Evolutionary conservation across 2,113 vertebrate genomes (phyloP).

Genomic region (Nesospiza acunhae): DNA sequence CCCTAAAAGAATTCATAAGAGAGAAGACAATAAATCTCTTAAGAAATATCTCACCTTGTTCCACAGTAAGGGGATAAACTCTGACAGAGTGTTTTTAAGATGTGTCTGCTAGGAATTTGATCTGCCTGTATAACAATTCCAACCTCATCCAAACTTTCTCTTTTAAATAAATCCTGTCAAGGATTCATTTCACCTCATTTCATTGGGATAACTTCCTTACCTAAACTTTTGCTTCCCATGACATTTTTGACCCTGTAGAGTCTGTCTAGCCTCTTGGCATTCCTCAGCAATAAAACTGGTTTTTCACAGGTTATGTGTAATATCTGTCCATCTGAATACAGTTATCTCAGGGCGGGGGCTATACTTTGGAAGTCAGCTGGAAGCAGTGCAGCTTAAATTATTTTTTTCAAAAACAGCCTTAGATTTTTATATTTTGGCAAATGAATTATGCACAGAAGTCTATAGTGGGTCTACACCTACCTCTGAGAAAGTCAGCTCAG

Average conservation of each 20-base stretch:
- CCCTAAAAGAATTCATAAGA: neutral
- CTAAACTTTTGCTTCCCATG: neutral
- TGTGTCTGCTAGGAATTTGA: neutral
- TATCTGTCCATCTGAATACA: neutral
- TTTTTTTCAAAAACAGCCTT: neutral
- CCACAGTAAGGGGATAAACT: neutral
- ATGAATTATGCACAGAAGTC: neutral
- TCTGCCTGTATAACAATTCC: neutral
- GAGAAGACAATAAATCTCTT: neutral
- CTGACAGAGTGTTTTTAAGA: neutral
- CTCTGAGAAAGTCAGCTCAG: neutral
- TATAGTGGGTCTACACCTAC: neutral
- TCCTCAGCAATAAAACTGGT: neutral
- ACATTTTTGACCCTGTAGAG: neutral
- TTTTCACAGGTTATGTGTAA: neutral
- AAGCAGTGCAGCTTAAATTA: neutral
- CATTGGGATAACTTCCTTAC: neutral
- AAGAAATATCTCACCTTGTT: neutral
- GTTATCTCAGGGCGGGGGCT: rapidly evolving
- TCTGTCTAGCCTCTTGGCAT: neutral
- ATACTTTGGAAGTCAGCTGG: neutral
- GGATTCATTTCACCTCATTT: neutral
- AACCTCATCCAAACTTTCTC: neutral
- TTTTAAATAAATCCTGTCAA: neutral
- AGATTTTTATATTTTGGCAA: neutral